Base-by-base conservation (phyloP, 2,888 invertebrate genomes). In the Spicauda simplicius region DNA sequence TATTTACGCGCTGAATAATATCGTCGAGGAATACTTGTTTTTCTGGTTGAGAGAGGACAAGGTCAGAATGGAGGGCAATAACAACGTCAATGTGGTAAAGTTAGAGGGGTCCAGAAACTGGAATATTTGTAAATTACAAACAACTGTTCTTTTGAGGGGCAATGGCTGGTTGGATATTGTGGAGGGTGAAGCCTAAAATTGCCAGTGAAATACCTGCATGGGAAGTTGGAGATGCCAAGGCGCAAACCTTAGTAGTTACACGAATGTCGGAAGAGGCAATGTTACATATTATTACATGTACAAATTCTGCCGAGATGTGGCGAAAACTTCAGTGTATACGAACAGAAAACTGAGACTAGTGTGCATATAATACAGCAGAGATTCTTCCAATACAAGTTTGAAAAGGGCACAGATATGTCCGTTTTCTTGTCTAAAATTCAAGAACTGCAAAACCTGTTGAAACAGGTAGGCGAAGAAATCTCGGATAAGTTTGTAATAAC, bases 281-380 rank as follows among this genome's bases (percentile, higher is more conserved):
- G 79, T 4, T 77, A 7, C 80, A 79, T 64, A 71, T 80, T 1
- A 69, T 77, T 0, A 57, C 77, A 2, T 79, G 79, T 65, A 64
- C 62, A 3, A 77, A 71, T 0, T 73, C 79, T 0, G 70, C 72
- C 0, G 73, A 76, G 37, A 81, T 81, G 78, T 81, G 80, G 80
- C 16, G 52, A 18, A 82, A 81, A 58, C 62, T 80, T 7, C 19
- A 73, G 73, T 54, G 73, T 83, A 0, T 84, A 78, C 66, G 82
- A 84, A 60, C 80, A 80, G 66, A 83, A 80, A 67, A 74, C 78
- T 0, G 77, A 78, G 45, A 80, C 79, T 1, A 80, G 72, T 18
- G 70, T 81, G 8, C 80, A 83, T 73, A 74, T 81, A 16, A 53
- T 82, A 2, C 83, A 82, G 50, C 80, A 82, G 56, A 63, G 77